Conservation (phyloP, 1,140 invertebrate genomes). For the Araneus ventricosus region DNA sequence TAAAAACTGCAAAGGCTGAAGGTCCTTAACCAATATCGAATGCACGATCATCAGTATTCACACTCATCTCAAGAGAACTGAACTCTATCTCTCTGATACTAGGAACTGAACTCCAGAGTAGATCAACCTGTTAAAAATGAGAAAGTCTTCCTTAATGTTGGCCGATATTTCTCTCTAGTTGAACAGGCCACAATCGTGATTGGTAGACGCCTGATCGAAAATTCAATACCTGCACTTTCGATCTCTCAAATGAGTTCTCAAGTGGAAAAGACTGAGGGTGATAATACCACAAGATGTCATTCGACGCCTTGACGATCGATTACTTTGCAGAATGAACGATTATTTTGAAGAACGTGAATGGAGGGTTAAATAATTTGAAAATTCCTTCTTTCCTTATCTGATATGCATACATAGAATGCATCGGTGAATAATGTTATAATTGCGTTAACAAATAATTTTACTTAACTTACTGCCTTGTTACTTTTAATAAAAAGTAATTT, state of each 20-base stretch:
- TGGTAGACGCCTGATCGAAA: conserved; percentile 3
- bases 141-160: not conserved
- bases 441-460: too few relatives aligned
- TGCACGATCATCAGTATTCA: too few relatives aligned
- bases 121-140: not conserved
- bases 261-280: conserved; percentile 21
- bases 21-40: not conserved
- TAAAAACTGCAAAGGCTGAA: too few relatives aligned
- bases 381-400: not conserved
- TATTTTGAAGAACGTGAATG: not conserved
- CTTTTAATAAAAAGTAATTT: too few relatives aligned
- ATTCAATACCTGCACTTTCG: conserved; percentile 28
- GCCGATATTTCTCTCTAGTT: not conserved
- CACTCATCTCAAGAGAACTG: not conserved
- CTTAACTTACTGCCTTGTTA: too few relatives aligned
- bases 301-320: not conserved
- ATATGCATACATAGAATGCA: too few relatives aligned
- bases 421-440: too few relatives aligned
- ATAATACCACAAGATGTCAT: conserved; percentile 34
- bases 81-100: not conserved
- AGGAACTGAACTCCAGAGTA: too few relatives aligned
- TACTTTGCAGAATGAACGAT: not conserved
- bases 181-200: conserved; percentile 3
- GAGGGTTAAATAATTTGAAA: not conserved
- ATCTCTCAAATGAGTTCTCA: conserved; percentile 26